Percentiles rank a stretch among this genome's conserved stretches.
Evolutionary conservation across 2,113 vertebrate genomes (phyloP).

Genomic region (Phaethornis superciliosus): DNA sequence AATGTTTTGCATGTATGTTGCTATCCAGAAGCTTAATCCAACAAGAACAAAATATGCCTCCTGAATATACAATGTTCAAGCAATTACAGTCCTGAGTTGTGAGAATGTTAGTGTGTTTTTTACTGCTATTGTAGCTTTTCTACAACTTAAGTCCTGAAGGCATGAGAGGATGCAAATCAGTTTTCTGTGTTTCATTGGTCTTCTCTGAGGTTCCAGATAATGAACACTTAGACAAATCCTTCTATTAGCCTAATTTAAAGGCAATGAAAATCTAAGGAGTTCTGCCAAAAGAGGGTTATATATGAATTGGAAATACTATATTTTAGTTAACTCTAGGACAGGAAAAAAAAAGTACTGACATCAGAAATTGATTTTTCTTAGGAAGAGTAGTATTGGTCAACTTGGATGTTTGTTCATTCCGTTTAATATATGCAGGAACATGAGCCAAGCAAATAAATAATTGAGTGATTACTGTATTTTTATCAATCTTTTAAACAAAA

Average conservation of each 20-base stretch:
- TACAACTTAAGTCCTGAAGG: not conserved
- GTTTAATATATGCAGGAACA: not conserved
- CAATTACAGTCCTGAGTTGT: not conserved
- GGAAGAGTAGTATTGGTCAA: not conserved
- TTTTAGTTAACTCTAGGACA: not conserved
- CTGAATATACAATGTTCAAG: not conserved
- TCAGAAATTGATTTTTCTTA: not conserved
- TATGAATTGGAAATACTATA: not conserved
- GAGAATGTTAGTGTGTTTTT: not conserved
- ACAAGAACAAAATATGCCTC: not conserved
- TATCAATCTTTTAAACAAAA: not conserved
- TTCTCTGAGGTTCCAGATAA: not conserved
- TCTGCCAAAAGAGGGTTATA: not conserved
- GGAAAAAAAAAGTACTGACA: not conserved
- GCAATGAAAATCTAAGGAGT: not conserved
- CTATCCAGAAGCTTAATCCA: not conserved
- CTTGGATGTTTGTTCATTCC: not conserved
- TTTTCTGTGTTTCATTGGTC: not conserved
- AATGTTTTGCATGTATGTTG: not conserved
- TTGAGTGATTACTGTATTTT: not conserved
- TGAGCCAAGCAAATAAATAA: not conserved
- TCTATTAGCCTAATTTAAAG: not conserved
- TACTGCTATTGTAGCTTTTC: not conserved
- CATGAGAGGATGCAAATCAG: not conserved
- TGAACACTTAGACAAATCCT: not conserved